Percentiles rank a stretch among this genome's conserved stretches.
Conservation (phyloP, 2,888 invertebrate species). For the Pyrocoelia pectoralis region DNA sequence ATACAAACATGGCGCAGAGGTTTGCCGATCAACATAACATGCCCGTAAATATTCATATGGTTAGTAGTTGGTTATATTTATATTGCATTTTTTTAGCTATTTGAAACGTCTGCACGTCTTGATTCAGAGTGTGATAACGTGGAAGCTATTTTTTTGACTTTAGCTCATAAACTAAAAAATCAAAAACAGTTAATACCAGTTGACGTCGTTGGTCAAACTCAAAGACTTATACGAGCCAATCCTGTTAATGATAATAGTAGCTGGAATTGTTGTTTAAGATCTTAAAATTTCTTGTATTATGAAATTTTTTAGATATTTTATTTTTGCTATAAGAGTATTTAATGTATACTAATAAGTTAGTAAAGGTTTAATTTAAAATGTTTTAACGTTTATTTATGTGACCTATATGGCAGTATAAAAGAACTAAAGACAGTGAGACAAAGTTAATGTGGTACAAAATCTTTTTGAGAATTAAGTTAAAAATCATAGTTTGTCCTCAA, state of each 20-base stretch:
- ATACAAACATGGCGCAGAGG: constrained; percentile 75
- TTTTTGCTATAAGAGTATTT: neutral
- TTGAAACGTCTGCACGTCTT: constrained; percentile 83
- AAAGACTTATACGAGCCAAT: neutral
- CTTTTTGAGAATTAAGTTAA: too few relatives aligned
- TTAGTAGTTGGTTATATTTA: neutral
- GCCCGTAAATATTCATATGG: constrained; percentile 63
- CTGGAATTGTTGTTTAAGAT: constrained; percentile 23
- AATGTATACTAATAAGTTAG: too few relatives aligned
- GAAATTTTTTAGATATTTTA: neutral
- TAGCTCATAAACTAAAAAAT: constrained; percentile 79
- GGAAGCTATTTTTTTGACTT: constrained; percentile 82
- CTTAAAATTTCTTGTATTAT: neutral
- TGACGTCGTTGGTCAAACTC: neutral
- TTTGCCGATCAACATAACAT: constrained; percentile 76
- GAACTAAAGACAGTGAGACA: too few relatives aligned
- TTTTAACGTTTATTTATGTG: too few relatives aligned
- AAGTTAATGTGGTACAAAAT: too few relatives aligned
- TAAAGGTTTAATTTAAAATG: too few relatives aligned
- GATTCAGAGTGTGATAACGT: constrained; percentile 79
- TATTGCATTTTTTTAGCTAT: constrained; percentile 62
- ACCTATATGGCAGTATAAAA: too few relatives aligned
- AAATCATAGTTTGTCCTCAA: too few relatives aligned
- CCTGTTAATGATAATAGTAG: constrained; percentile 6
- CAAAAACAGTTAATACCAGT: constrained; percentile 67